These are phyloP conservation scores for Eupithecia tripunctaria DNA, from an alignment of 2,888 invertebrate species.

Conservation along the genomic window DNA sequence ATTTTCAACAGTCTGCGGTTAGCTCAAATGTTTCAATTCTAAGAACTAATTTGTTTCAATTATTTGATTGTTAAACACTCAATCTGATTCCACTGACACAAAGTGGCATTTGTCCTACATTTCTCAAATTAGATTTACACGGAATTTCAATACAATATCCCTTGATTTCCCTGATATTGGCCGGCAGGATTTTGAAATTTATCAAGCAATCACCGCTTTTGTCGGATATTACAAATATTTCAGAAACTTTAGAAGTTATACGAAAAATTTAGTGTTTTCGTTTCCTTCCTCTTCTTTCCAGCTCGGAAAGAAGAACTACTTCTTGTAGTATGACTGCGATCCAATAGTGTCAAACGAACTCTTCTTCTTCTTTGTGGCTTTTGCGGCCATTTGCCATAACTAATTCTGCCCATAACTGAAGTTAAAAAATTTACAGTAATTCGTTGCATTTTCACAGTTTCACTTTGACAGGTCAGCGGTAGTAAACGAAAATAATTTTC, in stretches of 20 bases:
- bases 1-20: no score
- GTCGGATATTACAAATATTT: slow-evolving; percentile 10
- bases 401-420: no score
- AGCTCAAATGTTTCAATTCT: no score
- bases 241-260: not conserved
- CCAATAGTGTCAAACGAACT: not conserved
- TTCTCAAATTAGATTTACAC: slow-evolving; percentile 1
- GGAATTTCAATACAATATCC: slow-evolving; percentile 2
- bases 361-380: not conserved
- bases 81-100: not conserved
- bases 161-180: not conserved
- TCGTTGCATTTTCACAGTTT: no score
- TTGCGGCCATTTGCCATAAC: not conserved
- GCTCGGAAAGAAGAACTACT: not conserved
- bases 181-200: not conserved
- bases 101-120: not conserved
- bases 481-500: not conserved
- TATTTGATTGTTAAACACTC: not conserved
- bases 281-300: not conserved
- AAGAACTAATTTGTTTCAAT: no score
- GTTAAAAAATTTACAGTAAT: no score
- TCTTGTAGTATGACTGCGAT: not conserved
- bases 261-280: not conserved
- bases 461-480: not conserved
- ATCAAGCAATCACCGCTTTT: not conserved